Evolutionary conservation across 2,113 vertebrate species (phyloP).

Genomic region (Cromileptes altivelis): DNA sequence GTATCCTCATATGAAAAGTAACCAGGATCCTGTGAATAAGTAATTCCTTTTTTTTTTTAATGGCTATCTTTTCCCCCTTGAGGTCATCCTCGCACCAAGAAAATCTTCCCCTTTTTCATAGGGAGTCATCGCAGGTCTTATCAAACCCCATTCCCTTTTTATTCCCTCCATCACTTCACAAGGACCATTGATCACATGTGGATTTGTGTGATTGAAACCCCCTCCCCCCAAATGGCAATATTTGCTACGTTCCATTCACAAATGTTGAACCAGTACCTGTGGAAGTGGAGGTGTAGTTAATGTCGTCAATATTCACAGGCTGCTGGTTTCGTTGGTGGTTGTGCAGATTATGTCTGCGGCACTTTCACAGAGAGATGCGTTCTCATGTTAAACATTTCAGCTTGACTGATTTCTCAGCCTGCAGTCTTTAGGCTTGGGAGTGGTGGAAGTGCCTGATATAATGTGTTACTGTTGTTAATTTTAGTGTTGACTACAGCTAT

Average conservation of each 20-base stretch:
- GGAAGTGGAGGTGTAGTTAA: slow-evolving; percentile 47
- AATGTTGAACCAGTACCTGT: slow-evolving; percentile 32
- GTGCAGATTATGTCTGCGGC: slow-evolving; percentile 18
- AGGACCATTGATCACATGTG: slow-evolving; percentile 47
- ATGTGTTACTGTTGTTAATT: slow-evolving; percentile 9
- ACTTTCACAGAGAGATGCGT: slow-evolving; percentile 16
- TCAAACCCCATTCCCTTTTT: slow-evolving; percentile 31
- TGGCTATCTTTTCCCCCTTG: slow-evolving; percentile 27
- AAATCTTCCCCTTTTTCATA: slow-evolving; percentile 14
- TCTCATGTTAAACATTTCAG: slow-evolving; percentile 27
- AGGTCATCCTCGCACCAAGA: slow-evolving; percentile 31
- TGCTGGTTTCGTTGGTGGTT: slow-evolving; percentile 33
- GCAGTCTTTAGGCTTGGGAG: slow-evolving; percentile 6
- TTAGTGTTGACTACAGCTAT: background rate
- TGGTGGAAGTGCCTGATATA: background rate
- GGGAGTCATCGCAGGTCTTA: background rate
- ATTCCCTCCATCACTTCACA: slow-evolving; percentile 34
- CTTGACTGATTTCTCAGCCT: slow-evolving; percentile 29
- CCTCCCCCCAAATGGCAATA: slow-evolving; percentile 3
- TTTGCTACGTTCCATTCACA: slow-evolving; percentile 33
- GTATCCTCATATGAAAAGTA: slow-evolving; percentile 19
- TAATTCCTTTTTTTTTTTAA: slow-evolving; percentile 15
- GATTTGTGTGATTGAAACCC: slow-evolving; percentile 22
- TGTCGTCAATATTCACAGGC: slow-evolving; percentile 27
- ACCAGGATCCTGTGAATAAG: slow-evolving; percentile 42